Conservation (phyloP, 2,797 vertebrate species). For the Sebastes matsubarae region DNA sequence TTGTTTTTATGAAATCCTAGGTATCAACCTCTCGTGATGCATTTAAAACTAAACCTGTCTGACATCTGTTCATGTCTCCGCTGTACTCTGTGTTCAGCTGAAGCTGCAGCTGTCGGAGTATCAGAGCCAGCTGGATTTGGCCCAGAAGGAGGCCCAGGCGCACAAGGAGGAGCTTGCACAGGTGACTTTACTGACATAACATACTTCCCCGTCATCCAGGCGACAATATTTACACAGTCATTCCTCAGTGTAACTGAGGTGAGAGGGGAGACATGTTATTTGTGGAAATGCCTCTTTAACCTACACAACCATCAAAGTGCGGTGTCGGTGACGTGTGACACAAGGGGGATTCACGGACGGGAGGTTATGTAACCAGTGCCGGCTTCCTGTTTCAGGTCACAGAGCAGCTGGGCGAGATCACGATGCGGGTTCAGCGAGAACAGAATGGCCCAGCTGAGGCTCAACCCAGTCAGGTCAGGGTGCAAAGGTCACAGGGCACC, state of each 20-base stretch:
- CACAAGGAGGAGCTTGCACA: constrained; percentile 88
- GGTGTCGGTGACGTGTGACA: constrained; percentile 1
- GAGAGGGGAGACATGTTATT: not conserved
- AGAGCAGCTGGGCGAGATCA: constrained; percentile 88
- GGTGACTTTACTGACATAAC: constrained; percentile 76
- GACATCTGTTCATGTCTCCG: not conserved
- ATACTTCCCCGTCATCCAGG: not conserved
- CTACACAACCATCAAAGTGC: not conserved
- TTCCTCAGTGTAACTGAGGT: not conserved
- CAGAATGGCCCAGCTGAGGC: constrained; percentile 79
- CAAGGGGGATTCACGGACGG: not conserved
- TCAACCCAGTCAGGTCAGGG: constrained; percentile 83
- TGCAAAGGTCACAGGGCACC: constrained; percentile 71
- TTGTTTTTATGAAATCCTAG: not conserved
- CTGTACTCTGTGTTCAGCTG: constrained; percentile 77
- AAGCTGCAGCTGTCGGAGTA: constrained; percentile 86
- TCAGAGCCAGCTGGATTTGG: constrained; percentile 86
- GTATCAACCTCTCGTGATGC: not conserved
- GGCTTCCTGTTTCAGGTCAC: constrained; percentile 88
- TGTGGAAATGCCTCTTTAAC: not conserved
- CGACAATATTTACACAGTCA: not conserved
- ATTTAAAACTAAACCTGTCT: not conserved
- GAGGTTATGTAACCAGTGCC: constrained; percentile 53
- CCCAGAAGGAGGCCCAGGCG: constrained; percentile 87
- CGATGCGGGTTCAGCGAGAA: constrained; percentile 81